Evolutionary conservation across 2,888 invertebrate species (phyloP), one percentile per base, ranked within the genome.

Genomic region (Melanophora roralis): DNA sequence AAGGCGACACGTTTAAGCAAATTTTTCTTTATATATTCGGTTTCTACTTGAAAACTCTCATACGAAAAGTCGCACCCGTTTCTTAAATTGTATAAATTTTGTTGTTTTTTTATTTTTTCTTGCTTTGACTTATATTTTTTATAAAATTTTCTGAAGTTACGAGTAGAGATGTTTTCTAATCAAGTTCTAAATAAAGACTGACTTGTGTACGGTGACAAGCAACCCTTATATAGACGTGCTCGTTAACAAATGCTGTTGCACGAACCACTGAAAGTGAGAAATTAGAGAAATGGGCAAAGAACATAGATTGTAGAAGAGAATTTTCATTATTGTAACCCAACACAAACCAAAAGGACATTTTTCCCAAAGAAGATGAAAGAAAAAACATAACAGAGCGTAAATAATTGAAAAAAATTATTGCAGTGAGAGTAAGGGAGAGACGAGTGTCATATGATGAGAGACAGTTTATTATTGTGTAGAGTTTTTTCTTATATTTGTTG

Each of bases 161-260:
- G 77, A 75, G 27, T 64, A 59, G 69, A 79, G 53, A 55, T 73
- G 76, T 76, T 76, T 59, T 34, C 14, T 53, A 68, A 73, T 72
- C 84, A 82, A 84, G 82, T 84, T 84, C 84, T 83, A 84, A 83
- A 83, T 83, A 84, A 84, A 85, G 85, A 86, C 86, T 86, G 84
- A 85, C 84, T 85, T 81, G 82, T 82, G 77, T 82, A 81, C 79
- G 82, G 81, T 73, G 74, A 72, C 73, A 67, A 83, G 67, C 83
- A 83, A 85, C 84, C 84, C 86, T 86, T 86, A 85, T 85, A 86
- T 86, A 86, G 85, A 85, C 71, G 77, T 57, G 78, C 74, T 78
- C 53, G 55, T 78, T 78, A 72, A 64, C 68, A 74, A 75, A 32
- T 68, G 45, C 69, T 69, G 64, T 59, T 21, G 23, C 5, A 60